Evolutionary conservation across 2,797 vertebrate species (phyloP).

Genomic region (Morelia viridis): DNA sequence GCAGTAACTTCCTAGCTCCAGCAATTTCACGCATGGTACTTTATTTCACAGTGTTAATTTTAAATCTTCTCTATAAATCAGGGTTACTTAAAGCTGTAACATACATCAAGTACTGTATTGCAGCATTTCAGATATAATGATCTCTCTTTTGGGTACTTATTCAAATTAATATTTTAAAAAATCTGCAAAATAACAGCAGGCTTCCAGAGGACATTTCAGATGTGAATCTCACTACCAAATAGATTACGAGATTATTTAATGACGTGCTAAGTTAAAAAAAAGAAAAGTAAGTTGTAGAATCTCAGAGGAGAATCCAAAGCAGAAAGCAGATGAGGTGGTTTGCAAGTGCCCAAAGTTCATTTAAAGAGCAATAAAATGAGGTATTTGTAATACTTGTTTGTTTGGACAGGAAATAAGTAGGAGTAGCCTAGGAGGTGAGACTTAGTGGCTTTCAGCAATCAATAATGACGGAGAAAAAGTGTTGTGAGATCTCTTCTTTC

Average conservation of each 20-base stretch:
- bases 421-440: not conserved
- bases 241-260: not conserved
- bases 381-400: not conserved
- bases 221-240: not conserved
- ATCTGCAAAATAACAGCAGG: not conserved
- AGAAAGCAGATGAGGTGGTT: not conserved
- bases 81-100: not conserved
- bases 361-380: rapidly evolving
- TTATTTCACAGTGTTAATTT: not conserved
- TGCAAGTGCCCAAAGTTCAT: not conserved
- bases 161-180: not conserved
- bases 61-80: not conserved
- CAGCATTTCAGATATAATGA: not conserved
- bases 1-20: not conserved
- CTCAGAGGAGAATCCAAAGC: not conserved
- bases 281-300: not conserved
- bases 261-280: not conserved
- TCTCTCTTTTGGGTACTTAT: not conserved
- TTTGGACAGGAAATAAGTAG: not conserved
- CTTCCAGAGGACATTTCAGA: not conserved
- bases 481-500: not conserved
- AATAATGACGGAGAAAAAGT: not conserved
- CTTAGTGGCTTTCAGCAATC: not conserved
- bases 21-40: not conserved
- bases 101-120: not conserved